phyloP scores from a whole-genome alignment of 2,797 vertebrate species.

The Salmo trutta region DNA sequence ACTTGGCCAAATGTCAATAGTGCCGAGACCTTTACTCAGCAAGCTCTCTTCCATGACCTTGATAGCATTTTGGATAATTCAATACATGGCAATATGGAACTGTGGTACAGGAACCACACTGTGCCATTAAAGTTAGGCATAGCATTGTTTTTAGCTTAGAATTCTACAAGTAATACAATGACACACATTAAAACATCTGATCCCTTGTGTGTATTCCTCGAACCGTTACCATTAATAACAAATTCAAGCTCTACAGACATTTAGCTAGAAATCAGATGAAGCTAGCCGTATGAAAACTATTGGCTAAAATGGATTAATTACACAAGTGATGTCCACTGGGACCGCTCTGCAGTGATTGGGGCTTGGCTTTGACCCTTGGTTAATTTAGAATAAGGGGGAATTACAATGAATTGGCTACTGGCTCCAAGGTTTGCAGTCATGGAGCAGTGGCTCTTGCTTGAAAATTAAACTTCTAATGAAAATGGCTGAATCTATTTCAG shows the following conservation, averaged over 20 bases:
- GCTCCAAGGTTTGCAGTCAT: slow-evolving; percentile 47
- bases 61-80: not conserved
- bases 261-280: not conserved
- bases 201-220: not conserved
- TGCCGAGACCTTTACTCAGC: not conserved
- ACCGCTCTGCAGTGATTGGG: slow-evolving; percentile 22
- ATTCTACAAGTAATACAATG: no score
- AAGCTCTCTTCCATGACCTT: not conserved
- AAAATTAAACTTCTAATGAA: slow-evolving; percentile 39
- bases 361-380: slow-evolving; percentile 38
- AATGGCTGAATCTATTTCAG: slow-evolving; percentile 44
- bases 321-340: not conserved
- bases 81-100: no score
- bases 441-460: slow-evolving; percentile 33
- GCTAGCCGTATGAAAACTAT: not conserved
- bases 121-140: no score
- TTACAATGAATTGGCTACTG: slow-evolving; percentile 59
- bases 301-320: not conserved
- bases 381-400: slow-evolving; percentile 54
- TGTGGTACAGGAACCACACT: no score
- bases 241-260: not conserved
- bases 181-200: not conserved
- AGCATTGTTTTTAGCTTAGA: no score
- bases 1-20: no score
- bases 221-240: not conserved